phyloP scores from a whole-genome alignment of 2,113 vertebrate genomes.

The Orientallactaga bullata region DNA sequence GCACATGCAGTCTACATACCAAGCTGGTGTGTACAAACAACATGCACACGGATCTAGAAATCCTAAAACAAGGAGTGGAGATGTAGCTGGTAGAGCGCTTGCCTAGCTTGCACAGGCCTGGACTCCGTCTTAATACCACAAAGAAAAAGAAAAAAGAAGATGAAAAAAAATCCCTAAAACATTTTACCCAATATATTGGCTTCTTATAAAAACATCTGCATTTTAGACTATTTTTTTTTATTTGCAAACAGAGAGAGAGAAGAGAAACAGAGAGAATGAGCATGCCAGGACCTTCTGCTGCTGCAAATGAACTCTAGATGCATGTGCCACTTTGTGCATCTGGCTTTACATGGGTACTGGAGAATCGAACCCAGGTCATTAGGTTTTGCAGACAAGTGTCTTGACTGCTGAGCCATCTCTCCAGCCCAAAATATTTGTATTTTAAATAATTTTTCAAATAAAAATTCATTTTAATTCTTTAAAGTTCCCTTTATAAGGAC shows the following conservation, averaged over 20 bases:
- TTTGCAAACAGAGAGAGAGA: too few species aligned
- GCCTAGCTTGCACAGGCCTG: too few species aligned
- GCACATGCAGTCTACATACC: rapidly evolving
- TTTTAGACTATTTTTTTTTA: too few species aligned
- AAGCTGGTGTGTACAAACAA: too few species aligned
- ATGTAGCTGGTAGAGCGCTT: background rate
- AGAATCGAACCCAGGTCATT: too few species aligned
- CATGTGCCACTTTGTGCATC: too few species aligned
- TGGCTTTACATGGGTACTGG: too few species aligned
- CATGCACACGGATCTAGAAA: background rate
- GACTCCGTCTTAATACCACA: background rate
- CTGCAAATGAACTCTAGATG: too few species aligned
- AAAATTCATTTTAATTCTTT: background rate
- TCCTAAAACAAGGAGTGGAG: background rate
- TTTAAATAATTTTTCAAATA: background rate
- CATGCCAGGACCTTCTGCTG: too few species aligned
- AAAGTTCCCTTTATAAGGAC: background rate
- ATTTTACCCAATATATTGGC: background rate
- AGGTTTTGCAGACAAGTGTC: too few species aligned
- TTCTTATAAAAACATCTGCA: background rate
- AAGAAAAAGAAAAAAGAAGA: background rate
- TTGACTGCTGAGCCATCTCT: too few species aligned
- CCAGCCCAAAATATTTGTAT: background rate
- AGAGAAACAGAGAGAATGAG: too few species aligned
- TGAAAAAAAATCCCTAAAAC: background rate